A percentile compares a stretch with the other conserved stretches of the same genome.
phyloP scores from a whole-genome alignment of 1,140 invertebrate species.

The Drosophila nigrodunni region DNA sequence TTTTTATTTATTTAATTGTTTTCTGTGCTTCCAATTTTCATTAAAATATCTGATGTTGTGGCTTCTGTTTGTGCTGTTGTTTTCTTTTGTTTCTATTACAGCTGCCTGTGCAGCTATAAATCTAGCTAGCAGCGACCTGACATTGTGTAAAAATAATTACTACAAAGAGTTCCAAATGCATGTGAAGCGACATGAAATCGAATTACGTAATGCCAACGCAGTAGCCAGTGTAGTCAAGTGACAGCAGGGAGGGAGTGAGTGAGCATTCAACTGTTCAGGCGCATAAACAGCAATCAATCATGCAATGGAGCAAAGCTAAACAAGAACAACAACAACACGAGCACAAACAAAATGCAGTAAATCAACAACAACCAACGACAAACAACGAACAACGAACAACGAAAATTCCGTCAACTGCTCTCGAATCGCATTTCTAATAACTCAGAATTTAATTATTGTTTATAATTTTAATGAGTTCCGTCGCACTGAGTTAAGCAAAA shows the following conservation, averaged over 20 bases:
- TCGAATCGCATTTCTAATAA: slow-evolving; percentile 16
- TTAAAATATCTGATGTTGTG: slow-evolving; percentile 16
- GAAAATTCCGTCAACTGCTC: slow-evolving; percentile 10
- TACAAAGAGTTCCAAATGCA: slow-evolving; percentile 34
- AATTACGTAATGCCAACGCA: slow-evolving; percentile 47
- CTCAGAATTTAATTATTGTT: slow-evolving; percentile 18
- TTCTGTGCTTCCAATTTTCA: slow-evolving; percentile 18
- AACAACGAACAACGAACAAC: not conserved
- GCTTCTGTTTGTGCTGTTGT: not conserved
- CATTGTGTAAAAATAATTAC: slow-evolving; percentile 47
- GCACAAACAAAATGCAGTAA: slow-evolving; percentile 3
- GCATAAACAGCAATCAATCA: slow-evolving; percentile 78
- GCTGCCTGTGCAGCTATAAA: slow-evolving; percentile 29
- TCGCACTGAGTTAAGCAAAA: not conserved
- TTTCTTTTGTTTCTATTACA: not conserved
- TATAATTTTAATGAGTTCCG: slow-evolving; percentile 12
- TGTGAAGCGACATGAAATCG: slow-evolving; percentile 44
- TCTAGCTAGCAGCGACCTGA: slow-evolving; percentile 41
- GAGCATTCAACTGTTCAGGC: slow-evolving; percentile 12
- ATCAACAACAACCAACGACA: slow-evolving; percentile 11
- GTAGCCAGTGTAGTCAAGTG: slow-evolving; percentile 17
- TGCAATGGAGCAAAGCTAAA: slow-evolving; percentile 29
- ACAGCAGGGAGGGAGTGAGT: not conserved
- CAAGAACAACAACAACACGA: slow-evolving; percentile 17
- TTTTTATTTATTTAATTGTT: not conserved